phyloP scores from a whole-genome alignment of 1,140 invertebrate genomes.

The Pachyrhynchus sulphureomaculatus region DNA sequence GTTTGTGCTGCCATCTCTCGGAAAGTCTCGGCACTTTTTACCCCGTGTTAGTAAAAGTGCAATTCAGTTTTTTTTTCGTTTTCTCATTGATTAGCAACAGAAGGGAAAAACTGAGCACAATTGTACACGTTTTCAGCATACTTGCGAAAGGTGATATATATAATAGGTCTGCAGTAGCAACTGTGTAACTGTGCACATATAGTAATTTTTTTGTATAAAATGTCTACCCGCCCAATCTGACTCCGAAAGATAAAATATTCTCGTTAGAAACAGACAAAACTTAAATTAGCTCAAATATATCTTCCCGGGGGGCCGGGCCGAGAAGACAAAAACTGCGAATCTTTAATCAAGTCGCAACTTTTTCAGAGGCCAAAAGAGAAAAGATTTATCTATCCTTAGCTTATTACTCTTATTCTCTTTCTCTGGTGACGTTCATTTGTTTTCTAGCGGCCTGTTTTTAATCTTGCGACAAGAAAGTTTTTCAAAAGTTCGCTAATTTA shows the following conservation, averaged over 20 bases:
- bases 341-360: slow-evolving; percentile 40
- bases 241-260: slow-evolving; percentile 1
- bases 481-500: slow-evolving; percentile 46
- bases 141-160: too few species aligned
- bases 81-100: too few species aligned
- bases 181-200: too few species aligned
- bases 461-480: slow-evolving; percentile 46
- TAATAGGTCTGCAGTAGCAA: too few species aligned
- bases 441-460: slow-evolving; percentile 50
- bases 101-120: too few species aligned
- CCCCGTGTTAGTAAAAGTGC: too few species aligned
- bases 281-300: slow-evolving; percentile 27
- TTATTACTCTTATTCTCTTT: slow-evolving; percentile 49
- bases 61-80: too few species aligned
- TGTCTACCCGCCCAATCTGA: too few species aligned
- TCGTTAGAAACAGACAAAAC: slow-evolving; percentile 20
- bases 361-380: slow-evolving; percentile 38
- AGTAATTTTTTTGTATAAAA: too few species aligned
- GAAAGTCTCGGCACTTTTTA: too few species aligned
- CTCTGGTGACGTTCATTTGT: slow-evolving; percentile 49
- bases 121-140: too few species aligned
- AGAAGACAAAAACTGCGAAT: slow-evolving; percentile 37
- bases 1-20: too few species aligned
- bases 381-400: slow-evolving; percentile 49
- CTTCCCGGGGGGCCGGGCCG: slow-evolving; percentile 6